Conservation (phyloP, 2,888 invertebrate genomes). For the Theretra japonica region DNA sequence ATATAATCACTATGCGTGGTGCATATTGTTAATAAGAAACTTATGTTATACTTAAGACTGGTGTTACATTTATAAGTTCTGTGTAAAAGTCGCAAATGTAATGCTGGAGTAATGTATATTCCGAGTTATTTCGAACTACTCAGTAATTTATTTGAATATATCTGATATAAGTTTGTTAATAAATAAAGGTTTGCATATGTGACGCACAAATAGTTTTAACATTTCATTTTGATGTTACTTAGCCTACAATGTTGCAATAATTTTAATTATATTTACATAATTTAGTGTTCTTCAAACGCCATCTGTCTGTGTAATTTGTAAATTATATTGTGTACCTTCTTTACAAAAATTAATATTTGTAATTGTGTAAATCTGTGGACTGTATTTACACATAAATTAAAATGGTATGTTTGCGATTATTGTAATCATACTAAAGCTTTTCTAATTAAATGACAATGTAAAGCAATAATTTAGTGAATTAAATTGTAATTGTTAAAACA, state of each 20-base stretch:
- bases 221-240: constrained; percentile 9
- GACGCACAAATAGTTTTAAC: constrained; percentile 23
- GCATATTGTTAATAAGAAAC: constrained; percentile 14
- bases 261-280: constrained; percentile 15
- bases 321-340: neutral
- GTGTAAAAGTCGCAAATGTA: constrained; percentile 2
- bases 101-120: neutral
- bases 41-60: neutral
- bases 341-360: neutral
- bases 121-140: constrained; percentile 11
- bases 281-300: neutral
- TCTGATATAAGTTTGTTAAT: constrained; percentile 19
- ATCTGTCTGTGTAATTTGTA: neutral
- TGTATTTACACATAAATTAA: neutral
- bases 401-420: neutral
- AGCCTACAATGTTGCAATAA: constrained; percentile 21
- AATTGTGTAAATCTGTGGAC: neutral
- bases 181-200: constrained; percentile 11
- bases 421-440: constrained; percentile 11
- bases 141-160: constrained; percentile 22
- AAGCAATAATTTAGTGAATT: constrained; percentile 14
- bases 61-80: neutral
- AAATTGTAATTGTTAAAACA: neutral
- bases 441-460: neutral
- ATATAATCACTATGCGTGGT: neutral